These are phyloP conservation scores for Porites lobata DNA, from an alignment of 92 coral and sea anemone genomes.

Conservation along the genomic window DNA sequence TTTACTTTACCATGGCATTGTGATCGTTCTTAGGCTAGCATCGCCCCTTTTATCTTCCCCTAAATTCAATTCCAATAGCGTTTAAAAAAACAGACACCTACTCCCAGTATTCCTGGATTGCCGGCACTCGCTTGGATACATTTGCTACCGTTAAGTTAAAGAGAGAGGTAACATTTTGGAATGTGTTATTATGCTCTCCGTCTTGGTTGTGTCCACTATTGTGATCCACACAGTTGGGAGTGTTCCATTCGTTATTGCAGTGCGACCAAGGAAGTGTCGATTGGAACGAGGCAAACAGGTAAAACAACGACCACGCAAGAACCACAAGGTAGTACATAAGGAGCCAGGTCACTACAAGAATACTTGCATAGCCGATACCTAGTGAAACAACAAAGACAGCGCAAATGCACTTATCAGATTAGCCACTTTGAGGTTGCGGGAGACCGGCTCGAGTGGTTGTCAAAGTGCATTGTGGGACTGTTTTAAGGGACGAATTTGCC, in stretches of 20 bases:
- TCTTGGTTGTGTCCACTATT: neutral
- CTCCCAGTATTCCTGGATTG: conserved; percentile 92
- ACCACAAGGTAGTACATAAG: conserved; percentile 89
- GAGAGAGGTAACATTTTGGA: conserved; percentile 1
- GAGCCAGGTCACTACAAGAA: conserved; percentile 79
- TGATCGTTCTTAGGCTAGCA: no score
- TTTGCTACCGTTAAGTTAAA: conserved; percentile 16
- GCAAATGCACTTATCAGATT: neutral
- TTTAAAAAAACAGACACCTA: conserved; percentile 43
- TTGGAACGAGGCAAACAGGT: conserved; percentile 90
- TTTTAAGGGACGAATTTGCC: no score
- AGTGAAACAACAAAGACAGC: neutral
- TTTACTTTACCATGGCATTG: no score
- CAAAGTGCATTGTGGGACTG: no score
- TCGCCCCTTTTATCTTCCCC: no score
- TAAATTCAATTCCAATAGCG: no score
- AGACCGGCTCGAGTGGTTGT: no score
- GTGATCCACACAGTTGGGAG: conserved; percentile 55
- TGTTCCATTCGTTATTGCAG: conserved; percentile 87
- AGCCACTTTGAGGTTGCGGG: neutral
- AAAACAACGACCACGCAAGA: conserved; percentile 85
- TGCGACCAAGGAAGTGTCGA: conserved; percentile 86
- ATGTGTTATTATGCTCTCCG: neutral
- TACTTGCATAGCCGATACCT: conserved; percentile 96
- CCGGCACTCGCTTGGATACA: conserved; percentile 46